A percentile compares a stretch with the other conserved stretches of the same genome.
These are phyloP conservation scores for Condylura cristata DNA, from an alignment of 2,113 vertebrate species.

Conservation along the genomic window DNA sequence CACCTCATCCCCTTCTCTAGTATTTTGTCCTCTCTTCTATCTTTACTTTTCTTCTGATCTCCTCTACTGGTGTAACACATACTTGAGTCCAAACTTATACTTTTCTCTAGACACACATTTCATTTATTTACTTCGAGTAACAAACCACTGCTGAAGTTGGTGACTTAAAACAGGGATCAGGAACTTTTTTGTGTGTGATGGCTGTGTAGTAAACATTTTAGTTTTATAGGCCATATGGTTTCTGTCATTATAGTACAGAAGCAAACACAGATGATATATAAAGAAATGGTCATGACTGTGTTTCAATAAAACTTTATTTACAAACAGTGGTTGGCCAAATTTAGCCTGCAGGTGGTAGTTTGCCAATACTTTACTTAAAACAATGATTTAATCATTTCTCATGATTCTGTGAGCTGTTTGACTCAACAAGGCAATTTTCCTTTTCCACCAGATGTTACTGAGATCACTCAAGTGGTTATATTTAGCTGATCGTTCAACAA, in stretches of 20 bases:
- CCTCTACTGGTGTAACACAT: background rate
- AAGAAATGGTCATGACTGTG: background rate
- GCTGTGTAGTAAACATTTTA: background rate
- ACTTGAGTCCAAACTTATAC: background rate
- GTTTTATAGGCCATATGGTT: background rate
- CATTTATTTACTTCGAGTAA: background rate
- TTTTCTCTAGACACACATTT: background rate
- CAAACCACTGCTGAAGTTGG: background rate
- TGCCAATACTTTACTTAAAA: background rate
- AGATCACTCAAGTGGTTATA: background rate
- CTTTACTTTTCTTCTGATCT: background rate
- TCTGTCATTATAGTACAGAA: conserved; percentile 9
- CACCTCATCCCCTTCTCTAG: background rate
- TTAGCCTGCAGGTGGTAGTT: background rate
- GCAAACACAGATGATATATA: background rate
- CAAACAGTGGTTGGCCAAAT: background rate
- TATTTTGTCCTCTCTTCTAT: background rate
- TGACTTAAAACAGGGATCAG: background rate
- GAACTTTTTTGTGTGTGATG: background rate
- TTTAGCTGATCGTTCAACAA: background rate
- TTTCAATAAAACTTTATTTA: conserved; percentile 40
- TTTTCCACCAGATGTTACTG: background rate
- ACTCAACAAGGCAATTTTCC: background rate
- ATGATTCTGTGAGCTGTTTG: background rate
- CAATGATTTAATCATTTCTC: background rate